Evolutionary conservation across 2,888 invertebrate species (phyloP).

Genomic region (Mongoloraphidia duomilia): DNA sequence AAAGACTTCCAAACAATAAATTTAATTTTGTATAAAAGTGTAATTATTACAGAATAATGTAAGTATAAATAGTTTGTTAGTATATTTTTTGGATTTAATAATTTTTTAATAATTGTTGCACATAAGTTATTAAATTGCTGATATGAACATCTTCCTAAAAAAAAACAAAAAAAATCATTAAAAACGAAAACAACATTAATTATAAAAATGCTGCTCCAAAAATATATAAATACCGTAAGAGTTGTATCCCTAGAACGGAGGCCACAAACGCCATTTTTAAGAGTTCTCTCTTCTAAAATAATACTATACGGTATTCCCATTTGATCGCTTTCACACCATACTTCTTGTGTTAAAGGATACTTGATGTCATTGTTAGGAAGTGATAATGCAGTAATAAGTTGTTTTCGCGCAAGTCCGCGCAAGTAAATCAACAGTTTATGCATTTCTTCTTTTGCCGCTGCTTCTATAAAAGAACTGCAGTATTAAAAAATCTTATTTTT

Average conservation of each 20-base stretch:
- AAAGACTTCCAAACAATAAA: too few relatives aligned
- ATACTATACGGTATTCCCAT: conserved; percentile 61
- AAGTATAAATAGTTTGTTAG: too few relatives aligned
- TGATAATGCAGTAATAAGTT: conserved; percentile 28
- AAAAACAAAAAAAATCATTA: conserved; percentile 10
- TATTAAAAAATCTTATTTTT: conserved; percentile 4
- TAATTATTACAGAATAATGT: too few relatives aligned
- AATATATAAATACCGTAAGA: conserved; percentile 37
- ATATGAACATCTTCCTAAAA: conserved; percentile 57
- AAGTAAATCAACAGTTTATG: conserved; percentile 39
- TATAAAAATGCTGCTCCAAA: too few relatives aligned
- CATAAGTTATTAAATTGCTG: conserved; percentile 44
- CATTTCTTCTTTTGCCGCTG: conserved; percentile 29
- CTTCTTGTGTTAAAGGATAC: conserved; percentile 27
- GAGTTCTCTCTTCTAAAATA: conserved; percentile 48
- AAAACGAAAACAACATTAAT: conserved; percentile 6
- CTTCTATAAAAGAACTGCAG: conserved; percentile 16
- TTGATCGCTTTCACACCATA: conserved; percentile 36
- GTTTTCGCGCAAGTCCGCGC: conserved; percentile 34
- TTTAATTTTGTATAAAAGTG: too few relatives aligned
- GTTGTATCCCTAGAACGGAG: conserved; percentile 50
- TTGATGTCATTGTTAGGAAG: conserved; percentile 22
- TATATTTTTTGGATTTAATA: conserved; percentile 19
- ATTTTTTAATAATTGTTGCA: conserved; percentile 35
- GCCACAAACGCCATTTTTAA: conserved; percentile 54